Base-by-base conservation (phyloP, 1,140 invertebrate genomes). In the Riptortus pedestris region DNA sequence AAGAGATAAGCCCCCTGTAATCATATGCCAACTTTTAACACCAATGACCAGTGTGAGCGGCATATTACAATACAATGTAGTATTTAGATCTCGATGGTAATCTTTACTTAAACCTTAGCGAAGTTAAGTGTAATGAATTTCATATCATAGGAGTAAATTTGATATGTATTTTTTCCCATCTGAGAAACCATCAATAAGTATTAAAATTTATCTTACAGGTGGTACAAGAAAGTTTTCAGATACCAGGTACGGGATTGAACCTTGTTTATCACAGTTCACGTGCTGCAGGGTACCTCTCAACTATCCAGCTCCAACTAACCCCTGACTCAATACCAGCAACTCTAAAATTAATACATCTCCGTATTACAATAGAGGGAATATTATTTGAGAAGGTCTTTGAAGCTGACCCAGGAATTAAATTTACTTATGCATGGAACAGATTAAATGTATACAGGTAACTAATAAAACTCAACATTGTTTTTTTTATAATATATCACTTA, bases 341-440 rank as follows among this genome's bases (percentile, higher is more conserved):
- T 0, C 75, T 97, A 12, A 86, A 86, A 66, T 74, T 92, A 0
- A 93, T 97, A 61, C 91, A 96, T 73, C 76, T 97, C 28, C 78
- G 87, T 65, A 96, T 95, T 38, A 92, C 90, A 0, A 93, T 98
- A 61, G 92, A 97, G 75, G 96, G 96, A 16, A 91, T 91, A 52
- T 76, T 93, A 0, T 93, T 94, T 70, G 89, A 96, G 71, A 93
- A 92, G 72, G 84, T 83, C 0, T 96, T 98, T 72, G 94, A 97
- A 74, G 94, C 95, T 0, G 93, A 96, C 77, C 90, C 92, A 1
- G 85, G 91, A 11, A 93, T 98, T 51, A 96, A 94, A 73, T 96
- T 93, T 72, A 96, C 93, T 0, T 98, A 95, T 72, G 86, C 92
- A 0, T 98, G 95, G 96, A 94, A 97, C 72, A 80, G 93, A 66